phyloP scores from a whole-genome alignment of 2,113 vertebrate genomes.

The Tympanuchus pallidicinctus region DNA sequence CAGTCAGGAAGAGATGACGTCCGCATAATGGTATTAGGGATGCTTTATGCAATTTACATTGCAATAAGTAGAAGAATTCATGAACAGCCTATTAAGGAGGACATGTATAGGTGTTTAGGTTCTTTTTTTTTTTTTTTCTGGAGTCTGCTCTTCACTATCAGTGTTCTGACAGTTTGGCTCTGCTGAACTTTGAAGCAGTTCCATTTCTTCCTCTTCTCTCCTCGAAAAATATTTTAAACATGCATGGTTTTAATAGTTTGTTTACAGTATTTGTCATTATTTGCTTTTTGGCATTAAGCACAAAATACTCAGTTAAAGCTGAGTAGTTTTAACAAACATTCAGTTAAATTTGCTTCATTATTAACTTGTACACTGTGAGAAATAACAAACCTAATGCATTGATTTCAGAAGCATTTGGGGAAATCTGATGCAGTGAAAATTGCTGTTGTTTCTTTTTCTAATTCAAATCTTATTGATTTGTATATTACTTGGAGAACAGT shows the following conservation, averaged over 20 bases:
- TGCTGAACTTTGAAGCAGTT: background rate
- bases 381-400: background rate
- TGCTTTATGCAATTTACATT: conserved; percentile 21
- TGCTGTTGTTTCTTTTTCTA: background rate
- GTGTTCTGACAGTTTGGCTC: background rate
- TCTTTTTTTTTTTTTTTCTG: background rate
- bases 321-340: background rate
- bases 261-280: conserved; percentile 21
- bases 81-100: background rate
- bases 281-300: background rate
- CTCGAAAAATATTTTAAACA: background rate
- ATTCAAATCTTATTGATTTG: background rate
- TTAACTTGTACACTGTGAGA: background rate
- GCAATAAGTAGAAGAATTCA: background rate
- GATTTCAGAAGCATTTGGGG: background rate
- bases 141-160: background rate
- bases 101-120: background rate
- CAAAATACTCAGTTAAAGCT: background rate
- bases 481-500: background rate
- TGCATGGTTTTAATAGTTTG: background rate
- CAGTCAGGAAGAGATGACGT: background rate
- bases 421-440: background rate
- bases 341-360: background rate
- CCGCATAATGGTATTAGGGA: background rate
- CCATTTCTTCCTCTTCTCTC: background rate